phyloP scores from a whole-genome alignment of 2,113 vertebrate species.

The Atrichornis clamosus region DNA sequence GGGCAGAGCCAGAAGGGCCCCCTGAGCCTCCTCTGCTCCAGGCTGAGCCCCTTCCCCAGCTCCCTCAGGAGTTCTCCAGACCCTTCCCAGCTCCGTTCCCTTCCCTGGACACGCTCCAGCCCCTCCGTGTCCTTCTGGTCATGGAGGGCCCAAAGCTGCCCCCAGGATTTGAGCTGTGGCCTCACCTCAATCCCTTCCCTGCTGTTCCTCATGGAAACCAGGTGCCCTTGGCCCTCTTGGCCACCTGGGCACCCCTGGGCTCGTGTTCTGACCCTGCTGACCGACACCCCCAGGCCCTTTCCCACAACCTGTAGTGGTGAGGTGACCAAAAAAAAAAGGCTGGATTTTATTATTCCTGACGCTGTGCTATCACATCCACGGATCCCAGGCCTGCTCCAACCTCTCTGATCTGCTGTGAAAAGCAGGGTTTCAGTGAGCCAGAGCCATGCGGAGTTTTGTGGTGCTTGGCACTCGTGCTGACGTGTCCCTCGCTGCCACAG shows the following conservation, averaged over 20 bases:
- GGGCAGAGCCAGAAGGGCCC: neutral
- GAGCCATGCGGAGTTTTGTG: neutral
- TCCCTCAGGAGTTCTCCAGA: neutral
- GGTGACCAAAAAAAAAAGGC: too few species aligned
- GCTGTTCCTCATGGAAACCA: neutral
- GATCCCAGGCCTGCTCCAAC: neutral
- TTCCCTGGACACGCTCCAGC: accelerated
- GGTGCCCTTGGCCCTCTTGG: neutral
- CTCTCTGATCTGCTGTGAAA: neutral
- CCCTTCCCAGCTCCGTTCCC: neutral
- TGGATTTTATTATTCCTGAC: too few species aligned
- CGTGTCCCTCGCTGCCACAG: neutral
- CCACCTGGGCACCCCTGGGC: neutral
- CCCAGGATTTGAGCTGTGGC: neutral
- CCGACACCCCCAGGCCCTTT: neutral
- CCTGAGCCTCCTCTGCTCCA: neutral
- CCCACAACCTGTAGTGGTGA: accelerated
- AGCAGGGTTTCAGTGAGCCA: neutral
- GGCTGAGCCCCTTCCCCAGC: neutral
- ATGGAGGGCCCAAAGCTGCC: accelerated
- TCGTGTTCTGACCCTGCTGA: accelerated
- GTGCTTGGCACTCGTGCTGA: neutral
- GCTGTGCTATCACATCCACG: neutral
- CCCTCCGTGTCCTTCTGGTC: neutral
- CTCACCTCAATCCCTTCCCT: neutral